Evolutionary conservation across 2,888 invertebrate species (phyloP).

Genomic region (Serrognathus titanus): DNA sequence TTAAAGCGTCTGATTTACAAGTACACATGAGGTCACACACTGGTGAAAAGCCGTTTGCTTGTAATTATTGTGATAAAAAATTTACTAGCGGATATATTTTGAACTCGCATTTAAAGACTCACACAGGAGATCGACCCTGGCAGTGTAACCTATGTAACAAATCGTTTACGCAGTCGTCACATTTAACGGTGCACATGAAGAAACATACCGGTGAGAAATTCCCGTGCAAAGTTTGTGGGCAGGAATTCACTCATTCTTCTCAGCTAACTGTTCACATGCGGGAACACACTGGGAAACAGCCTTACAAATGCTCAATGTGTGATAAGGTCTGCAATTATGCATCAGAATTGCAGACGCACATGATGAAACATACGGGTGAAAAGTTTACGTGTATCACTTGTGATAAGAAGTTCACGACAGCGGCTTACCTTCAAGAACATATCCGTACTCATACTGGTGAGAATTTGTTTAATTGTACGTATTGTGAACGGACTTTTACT

Average conservation of each 20-base stretch:
- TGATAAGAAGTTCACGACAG: constrained; percentile 44
- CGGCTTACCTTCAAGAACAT: constrained; percentile 41
- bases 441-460: constrained; percentile 45
- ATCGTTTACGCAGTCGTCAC: constrained; percentile 60
- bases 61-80: constrained; percentile 46
- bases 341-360: constrained; percentile 41
- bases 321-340: constrained; percentile 44
- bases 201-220: constrained; percentile 57
- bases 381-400: constrained; percentile 42
- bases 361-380: constrained; percentile 44
- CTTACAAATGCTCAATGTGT: constrained; percentile 44
- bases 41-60: constrained; percentile 44
- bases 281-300: constrained; percentile 46
- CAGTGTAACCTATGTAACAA: constrained; percentile 57
- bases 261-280: constrained; percentile 46
- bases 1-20: constrained; percentile 52
- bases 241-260: constrained; percentile 45
- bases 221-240: constrained; percentile 41
- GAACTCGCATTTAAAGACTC: constrained; percentile 59
- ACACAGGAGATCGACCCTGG: constrained; percentile 61
- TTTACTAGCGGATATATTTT: constrained; percentile 61
- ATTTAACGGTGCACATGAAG: constrained; percentile 56
- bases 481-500: constrained; percentile 51
- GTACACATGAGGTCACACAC: constrained; percentile 51
- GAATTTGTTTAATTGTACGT: constrained; percentile 45